Base-by-base conservation (phyloP, 2,888 invertebrate genomes). In the Bellardia bayeri region DNA sequence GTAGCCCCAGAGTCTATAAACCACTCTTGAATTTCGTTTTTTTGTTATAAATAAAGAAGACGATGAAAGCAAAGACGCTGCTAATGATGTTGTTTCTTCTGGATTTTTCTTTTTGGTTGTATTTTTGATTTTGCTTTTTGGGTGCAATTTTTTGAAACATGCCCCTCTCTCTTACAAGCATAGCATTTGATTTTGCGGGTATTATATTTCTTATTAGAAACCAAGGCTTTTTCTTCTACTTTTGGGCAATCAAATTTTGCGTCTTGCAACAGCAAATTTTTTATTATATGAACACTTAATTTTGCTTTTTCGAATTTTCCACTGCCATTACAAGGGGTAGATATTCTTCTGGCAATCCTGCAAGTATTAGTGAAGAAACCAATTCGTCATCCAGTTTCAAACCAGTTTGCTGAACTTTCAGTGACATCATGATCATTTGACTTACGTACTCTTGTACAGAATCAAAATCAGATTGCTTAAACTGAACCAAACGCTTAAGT, bases 351-450 rank as follows among this genome's bases (percentile, higher is more conserved):
- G 88, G 78, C 58, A 89, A 54, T 14, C 88, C 89, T 5, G 85
- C 87, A n/a, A 90, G 58, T 78, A 89, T 84, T n/a, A 89, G 72
- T 3, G 87, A 88, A 49, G 85, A 88, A 14, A 78, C 58, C 23
- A 88, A 40, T 54, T 88, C 87, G 33, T 88, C 86, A 37, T 89
- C 88, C 2, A 89, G 66, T 8, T 85, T 84, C 9, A 86, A 66
- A 6, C 88, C 87, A 3, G 82, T 71, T 16, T 78, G 79, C 56
- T 85, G 68, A 14, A 89, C 81, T 64, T 89, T 88, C 16, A 86
- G 14, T 2, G 89, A 88, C 5, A 85, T 87, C 63, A 88, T 54
- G 11, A 90, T 54, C 82, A 90, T 88, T n/a, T 78, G 58, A 42
- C 88, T 89, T 7, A 90, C 42, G 11, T 42, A 42, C 7, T 42